A percentile compares a stretch with the other conserved stretches of the same genome.
Conservation (phyloP, 2,888 invertebrate genomes). For the Melipona bicolor region DNA sequence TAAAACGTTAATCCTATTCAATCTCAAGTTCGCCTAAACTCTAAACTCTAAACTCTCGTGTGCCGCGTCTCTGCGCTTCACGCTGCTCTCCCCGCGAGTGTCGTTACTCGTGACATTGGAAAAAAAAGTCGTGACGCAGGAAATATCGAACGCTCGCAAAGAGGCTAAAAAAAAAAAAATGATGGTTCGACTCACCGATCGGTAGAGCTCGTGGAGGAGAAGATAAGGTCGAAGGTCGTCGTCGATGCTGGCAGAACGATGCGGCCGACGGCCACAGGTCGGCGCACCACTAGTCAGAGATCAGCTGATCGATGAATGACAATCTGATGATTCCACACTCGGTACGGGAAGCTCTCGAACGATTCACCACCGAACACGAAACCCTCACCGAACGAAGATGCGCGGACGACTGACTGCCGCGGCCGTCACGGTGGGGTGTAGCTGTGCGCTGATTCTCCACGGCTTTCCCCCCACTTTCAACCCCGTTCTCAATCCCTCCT, state of each 20-base stretch:
- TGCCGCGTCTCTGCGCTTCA: neutral
- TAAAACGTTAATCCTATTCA: conserved; percentile 4
- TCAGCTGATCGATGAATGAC: conserved; percentile 60
- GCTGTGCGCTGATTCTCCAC: conserved; percentile 69
- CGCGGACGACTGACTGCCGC: conserved; percentile 81
- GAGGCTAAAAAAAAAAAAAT: neutral
- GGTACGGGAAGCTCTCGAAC: conserved; percentile 21
- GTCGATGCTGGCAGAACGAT: neutral
- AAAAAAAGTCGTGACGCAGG: no score
- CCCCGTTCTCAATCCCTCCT: conserved; percentile 27
- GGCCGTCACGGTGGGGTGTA: conserved; percentile 77
- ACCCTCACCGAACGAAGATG: conserved; percentile 82
- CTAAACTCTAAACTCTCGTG: no score
- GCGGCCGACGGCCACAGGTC: conserved; percentile 25
- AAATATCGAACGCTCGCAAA: neutral
- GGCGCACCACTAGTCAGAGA: conserved; percentile 25
- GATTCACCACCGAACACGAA: conserved; percentile 61
- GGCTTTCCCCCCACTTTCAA: conserved; percentile 24
- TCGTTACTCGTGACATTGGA: neutral
- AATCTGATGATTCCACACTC: conserved; percentile 44
- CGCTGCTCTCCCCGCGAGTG: neutral
- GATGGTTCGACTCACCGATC: conserved; percentile 16
- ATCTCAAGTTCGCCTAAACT: neutral
- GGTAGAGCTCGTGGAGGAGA: no score
- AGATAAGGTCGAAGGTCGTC: neutral